These are phyloP conservation scores for Corydoras maculifer DNA, from an alignment of 2,113 vertebrate species.

Conservation along the genomic window DNA sequence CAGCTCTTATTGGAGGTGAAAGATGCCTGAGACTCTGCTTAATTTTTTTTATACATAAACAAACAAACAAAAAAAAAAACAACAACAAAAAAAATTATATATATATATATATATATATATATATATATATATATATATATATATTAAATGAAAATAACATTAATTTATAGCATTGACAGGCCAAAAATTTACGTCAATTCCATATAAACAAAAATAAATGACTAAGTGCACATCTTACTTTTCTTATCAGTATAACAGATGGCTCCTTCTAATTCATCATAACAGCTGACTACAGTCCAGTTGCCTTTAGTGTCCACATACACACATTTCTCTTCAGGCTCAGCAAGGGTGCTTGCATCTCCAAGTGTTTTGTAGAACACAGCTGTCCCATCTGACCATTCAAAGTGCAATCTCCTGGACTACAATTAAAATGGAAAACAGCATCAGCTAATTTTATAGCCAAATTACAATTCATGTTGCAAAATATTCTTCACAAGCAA, in stretches of 20 bases:
- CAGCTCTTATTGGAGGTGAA: too few relatives aligned
- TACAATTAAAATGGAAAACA: slow-evolving; percentile 41
- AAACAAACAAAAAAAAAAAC: too few relatives aligned
- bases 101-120: too few relatives aligned
- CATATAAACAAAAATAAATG: too few relatives aligned
- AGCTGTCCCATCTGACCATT: slow-evolving; percentile 87
- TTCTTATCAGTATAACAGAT: slow-evolving; percentile 74
- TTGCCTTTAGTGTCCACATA: slow-evolving; percentile 68
- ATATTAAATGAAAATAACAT: too few relatives aligned
- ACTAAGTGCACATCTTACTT: slow-evolving; percentile 1
- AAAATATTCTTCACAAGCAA: not conserved
- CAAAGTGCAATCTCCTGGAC: slow-evolving; percentile 66
- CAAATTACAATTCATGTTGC: not conserved
- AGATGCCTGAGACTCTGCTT: too few relatives aligned
- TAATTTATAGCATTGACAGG: too few relatives aligned
- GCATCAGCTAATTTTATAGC: too few relatives aligned
- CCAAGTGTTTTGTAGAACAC: slow-evolving; percentile 66
- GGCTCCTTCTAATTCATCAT: slow-evolving; percentile 69
- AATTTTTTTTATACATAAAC: too few relatives aligned
- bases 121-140: too few relatives aligned
- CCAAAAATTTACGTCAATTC: too few relatives aligned
- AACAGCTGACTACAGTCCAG: slow-evolving; percentile 73
- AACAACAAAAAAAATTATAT: too few relatives aligned
- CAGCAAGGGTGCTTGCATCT: slow-evolving; percentile 39
- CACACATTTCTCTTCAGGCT: slow-evolving; percentile 69